A percentile compares a stretch with the other conserved stretches of the same genome.
Evolutionary conservation across 2,797 vertebrate species (phyloP).

Genomic region (Gobio occitaniae): DNA sequence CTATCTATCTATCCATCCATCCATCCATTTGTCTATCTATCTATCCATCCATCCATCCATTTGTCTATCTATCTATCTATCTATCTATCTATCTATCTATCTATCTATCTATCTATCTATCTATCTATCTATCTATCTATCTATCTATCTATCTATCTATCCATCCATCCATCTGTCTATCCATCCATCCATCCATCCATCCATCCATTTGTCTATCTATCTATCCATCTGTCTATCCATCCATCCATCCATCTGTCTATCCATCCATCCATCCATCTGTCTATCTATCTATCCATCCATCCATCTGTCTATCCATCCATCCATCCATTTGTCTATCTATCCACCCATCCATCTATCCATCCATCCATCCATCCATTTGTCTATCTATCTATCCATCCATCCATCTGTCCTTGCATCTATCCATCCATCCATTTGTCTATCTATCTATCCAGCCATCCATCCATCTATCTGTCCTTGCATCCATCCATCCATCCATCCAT

Average conservation of each 20-base stretch:
- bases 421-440: no score
- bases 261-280: no score
- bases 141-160: accelerated
- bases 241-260: no score
- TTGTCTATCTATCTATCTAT: accelerated
- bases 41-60: accelerated
- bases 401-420: accelerated
- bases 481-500: not conserved
- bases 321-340: not conserved
- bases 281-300: no score
- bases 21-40: accelerated
- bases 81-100: accelerated
- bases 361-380: no score
- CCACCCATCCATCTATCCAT: no score
- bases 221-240: no score
- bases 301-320: no score
- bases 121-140: accelerated
- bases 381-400: accelerated
- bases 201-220: not conserved
- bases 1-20: accelerated
- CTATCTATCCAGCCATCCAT: not conserved
- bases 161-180: accelerated
- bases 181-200: accelerated
- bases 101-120: not conserved
- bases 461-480: not conserved